Evolutionary conservation across 2,113 vertebrate genomes (phyloP).

Genomic region (Sander vitreus): DNA sequence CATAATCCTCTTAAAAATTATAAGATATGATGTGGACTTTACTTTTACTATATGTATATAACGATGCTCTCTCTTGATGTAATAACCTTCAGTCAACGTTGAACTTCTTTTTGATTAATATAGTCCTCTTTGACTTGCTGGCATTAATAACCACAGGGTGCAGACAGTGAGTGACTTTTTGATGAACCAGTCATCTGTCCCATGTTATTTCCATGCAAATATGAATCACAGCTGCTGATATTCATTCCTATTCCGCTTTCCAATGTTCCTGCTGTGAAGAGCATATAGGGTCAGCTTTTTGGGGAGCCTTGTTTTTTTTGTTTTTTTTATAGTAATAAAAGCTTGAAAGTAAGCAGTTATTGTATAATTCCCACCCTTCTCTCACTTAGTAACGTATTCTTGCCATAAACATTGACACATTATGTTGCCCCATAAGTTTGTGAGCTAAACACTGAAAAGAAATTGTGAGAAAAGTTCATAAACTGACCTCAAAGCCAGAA

Average conservation of each 20-base stretch:
- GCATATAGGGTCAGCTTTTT: conserved; percentile 15
- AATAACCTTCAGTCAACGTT: conserved; percentile 30
- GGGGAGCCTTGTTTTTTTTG: neutral
- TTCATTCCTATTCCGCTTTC: conserved; percentile 17
- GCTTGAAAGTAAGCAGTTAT: neutral
- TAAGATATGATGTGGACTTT: neutral
- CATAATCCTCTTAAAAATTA: conserved; percentile 27
- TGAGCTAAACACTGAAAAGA: conserved; percentile 16
- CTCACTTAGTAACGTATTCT: neutral
- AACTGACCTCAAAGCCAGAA: conserved; percentile 19
- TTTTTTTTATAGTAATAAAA: neutral
- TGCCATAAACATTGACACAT: neutral
- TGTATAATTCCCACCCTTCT: neutral
- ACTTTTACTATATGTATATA: conserved; percentile 3
- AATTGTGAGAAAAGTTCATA: conserved; percentile 3
- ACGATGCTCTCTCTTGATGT: neutral
- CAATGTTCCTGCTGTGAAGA: conserved; percentile 20
- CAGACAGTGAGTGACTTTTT: conserved; percentile 4
- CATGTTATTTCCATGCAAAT: conserved; percentile 12
- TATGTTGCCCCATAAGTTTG: neutral
- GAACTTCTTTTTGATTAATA: conserved; percentile 34
- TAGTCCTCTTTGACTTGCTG: conserved; percentile 42
- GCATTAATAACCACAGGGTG: conserved; percentile 48
- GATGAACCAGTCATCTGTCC: conserved; percentile 28
- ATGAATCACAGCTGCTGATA: conserved; percentile 38